Percentiles rank a stretch among this genome's conserved stretches.
Conservation (phyloP, 2,113 vertebrate genomes). For the Addax nasomaculatus region DNA sequence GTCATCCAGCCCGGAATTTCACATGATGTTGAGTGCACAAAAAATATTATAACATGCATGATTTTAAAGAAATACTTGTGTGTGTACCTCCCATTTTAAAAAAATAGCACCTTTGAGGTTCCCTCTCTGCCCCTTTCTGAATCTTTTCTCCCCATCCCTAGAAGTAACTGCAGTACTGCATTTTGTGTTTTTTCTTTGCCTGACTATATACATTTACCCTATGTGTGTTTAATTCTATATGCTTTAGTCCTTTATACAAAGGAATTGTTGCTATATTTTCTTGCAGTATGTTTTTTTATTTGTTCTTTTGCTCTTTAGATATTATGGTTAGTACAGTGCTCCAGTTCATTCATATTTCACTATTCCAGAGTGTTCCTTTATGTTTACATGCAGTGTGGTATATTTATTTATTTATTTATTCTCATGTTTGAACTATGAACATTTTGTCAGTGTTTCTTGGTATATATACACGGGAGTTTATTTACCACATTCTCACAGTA, state of each 20-base stretch:
- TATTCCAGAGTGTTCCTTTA: background rate
- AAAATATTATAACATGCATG: background rate
- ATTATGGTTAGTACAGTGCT: background rate
- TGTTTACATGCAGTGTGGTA: background rate
- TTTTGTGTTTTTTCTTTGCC: background rate
- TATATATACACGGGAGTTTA: background rate
- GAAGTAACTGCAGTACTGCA: background rate
- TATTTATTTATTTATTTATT: background rate
- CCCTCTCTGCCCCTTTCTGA: background rate
- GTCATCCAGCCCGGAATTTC: background rate
- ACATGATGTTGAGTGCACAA: background rate
- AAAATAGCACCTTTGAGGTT: background rate
- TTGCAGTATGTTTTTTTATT: background rate
- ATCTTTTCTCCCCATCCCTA: background rate
- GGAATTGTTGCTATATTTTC: background rate
- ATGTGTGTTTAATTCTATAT: background rate
- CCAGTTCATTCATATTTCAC: background rate
- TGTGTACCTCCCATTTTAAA: background rate
- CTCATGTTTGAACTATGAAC: background rate
- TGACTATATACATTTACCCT: background rate
- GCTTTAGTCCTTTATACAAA: background rate
- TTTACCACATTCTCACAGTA: background rate
- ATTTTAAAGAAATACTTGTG: background rate
- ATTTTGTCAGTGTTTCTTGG: background rate
- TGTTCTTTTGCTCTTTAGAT: background rate